A percentile compares a stretch with the other conserved stretches of the same genome.
Evolutionary conservation across 1,140 invertebrate genomes (phyloP).

Genomic region (Mamestra configurata): DNA sequence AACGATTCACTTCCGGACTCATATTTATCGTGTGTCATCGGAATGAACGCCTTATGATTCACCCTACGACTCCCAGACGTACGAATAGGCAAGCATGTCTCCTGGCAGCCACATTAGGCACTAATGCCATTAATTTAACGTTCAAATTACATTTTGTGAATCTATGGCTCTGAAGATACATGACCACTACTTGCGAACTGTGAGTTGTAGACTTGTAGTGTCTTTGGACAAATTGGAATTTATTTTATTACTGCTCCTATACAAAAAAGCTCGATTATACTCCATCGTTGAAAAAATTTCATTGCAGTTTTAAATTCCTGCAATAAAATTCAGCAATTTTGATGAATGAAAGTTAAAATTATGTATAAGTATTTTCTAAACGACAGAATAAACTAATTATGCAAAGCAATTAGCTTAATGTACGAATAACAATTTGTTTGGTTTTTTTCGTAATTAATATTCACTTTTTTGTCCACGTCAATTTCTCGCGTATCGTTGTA

Average conservation of each 20-base stretch:
- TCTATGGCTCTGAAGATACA: constrained; percentile 7
- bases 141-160: constrained; percentile 7
- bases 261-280: neutral
- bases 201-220: neutral
- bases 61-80: constrained; percentile 19
- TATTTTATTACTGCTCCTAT: constrained; percentile 24
- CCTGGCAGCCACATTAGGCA: neutral
- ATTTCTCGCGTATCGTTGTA: no score
- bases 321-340: no score
- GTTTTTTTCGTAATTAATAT: no score
- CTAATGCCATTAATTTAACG: constrained; percentile 32
- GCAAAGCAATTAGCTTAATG: no score
- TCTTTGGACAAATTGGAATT: constrained; percentile 13
- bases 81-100: neutral
- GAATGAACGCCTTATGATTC: constrained; percentile 43
- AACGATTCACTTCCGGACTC: neutral
- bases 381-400: no score
- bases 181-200: neutral
- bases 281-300: no score
- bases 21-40: constrained; percentile 29
- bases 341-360: no score
- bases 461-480: no score
- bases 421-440: no score
- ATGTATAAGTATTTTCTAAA: no score
- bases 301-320: no score